Percentiles rank a stretch among this genome's conserved stretches.
Conservation (phyloP, 1,140 invertebrate genomes). For the Eueides isabella region DNA sequence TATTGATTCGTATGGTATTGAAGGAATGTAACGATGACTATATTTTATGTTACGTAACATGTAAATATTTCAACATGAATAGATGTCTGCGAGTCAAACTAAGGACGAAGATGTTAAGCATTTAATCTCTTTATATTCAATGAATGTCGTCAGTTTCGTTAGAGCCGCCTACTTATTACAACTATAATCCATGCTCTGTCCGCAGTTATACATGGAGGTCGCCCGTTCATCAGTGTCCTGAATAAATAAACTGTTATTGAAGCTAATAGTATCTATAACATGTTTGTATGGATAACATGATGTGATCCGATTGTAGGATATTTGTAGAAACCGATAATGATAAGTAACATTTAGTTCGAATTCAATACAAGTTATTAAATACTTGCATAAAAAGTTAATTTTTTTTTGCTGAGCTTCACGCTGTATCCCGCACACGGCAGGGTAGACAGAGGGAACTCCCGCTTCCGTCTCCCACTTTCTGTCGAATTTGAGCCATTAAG, state of each 20-base stretch:
- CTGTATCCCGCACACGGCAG: too few species aligned
- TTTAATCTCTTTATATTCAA: conserved; percentile 50
- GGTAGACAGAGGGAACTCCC: too few species aligned
- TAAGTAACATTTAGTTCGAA: background rate
- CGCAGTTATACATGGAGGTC: conserved; percentile 54
- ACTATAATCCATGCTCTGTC: conserved; percentile 34
- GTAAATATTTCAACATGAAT: conserved; percentile 12
- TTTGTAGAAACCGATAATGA: background rate
- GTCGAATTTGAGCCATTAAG: too few species aligned
- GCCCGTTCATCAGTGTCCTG: conserved; percentile 58
- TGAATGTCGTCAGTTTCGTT: conserved; percentile 47
- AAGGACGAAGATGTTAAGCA: conserved; percentile 39
- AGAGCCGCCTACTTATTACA: conserved; percentile 45
- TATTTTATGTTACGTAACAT: background rate
- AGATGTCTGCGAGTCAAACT: conserved; percentile 12
- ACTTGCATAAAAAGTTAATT: too few species aligned
- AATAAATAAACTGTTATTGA: conserved; percentile 65
- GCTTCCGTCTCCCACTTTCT: too few species aligned
- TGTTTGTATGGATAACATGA: conserved; percentile 18
- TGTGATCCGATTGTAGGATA: conserved; percentile 7
- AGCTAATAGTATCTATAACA: conserved; percentile 33
- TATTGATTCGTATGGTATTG: background rate
- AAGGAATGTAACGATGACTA: background rate
- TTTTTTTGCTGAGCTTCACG: too few species aligned
- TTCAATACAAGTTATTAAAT: too few species aligned